Evolutionary conservation across 2,888 invertebrate genomes (phyloP), one percentile per base, ranked within the genome.

Genomic region (Mesorhabditis belari): DNA sequence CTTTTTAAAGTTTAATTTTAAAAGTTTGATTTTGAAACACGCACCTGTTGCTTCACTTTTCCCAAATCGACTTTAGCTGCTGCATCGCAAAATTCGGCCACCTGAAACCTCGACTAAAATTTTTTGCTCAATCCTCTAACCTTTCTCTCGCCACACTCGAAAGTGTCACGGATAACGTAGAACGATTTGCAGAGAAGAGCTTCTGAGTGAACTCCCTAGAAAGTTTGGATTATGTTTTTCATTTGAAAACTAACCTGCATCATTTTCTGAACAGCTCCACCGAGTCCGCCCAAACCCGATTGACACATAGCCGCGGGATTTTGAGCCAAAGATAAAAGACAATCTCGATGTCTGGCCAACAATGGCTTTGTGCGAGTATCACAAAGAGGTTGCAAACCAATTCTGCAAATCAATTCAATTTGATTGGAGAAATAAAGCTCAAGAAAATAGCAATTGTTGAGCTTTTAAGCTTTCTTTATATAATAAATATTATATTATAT

Each of bases 171-270:
- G 27, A 79, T 73, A 4, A 73, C 63, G 61, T 79, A 79, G 70
- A 79, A 79, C 3, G 74, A 66, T 55, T 79, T 79, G 65, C 79
- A 79, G 25, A 79, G 65, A 19, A 77, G 68, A 21, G 77, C 77
- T 49, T 78, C 76, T 26, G 75, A 76, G 55, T 78, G 77, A 21
- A 79, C 71, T 29, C 78, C 78, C 61, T 73, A 55, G 44, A 57
- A 49, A 28, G 17, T 50, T n/a, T 50, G 50, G 17, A n/a, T 49
- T 57, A 6, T 50, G 54, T 61, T 25, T 60, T 62, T 19, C 25
- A 24, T 9, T 25, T 26, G 26, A 25, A 9, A 12, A 17, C 58
- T 35, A 23, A 68, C 67, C 55, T 75, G 68, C 6, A 77, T 58
- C 77, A 77, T 77, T 64, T 70, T 66, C 35, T 73, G 66, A 19